Conservation (phyloP, 2,113 vertebrate genomes). For the Dasyornis broadbenti region DNA sequence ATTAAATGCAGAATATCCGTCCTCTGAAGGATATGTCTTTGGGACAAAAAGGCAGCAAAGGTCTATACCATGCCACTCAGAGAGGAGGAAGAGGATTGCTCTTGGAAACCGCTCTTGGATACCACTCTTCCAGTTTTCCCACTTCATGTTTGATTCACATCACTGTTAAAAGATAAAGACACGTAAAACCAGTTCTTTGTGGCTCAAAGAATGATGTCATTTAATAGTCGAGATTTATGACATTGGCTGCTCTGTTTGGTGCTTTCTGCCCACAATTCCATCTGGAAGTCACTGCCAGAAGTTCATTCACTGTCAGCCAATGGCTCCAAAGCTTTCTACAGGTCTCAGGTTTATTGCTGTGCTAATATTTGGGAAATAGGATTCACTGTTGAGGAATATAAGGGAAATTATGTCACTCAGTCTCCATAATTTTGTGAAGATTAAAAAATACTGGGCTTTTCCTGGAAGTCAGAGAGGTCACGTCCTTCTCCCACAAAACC, state of each 20-base stretch:
- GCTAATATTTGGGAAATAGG: neutral
- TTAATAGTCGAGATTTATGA: neutral
- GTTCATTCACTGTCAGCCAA: accelerated
- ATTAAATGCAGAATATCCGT: neutral
- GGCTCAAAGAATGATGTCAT: too few species aligned
- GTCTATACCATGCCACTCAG: accelerated
- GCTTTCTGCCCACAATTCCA: neutral
- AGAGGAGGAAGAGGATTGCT: neutral
- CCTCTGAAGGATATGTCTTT: neutral
- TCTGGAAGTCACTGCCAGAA: neutral
- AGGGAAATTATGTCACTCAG: neutral
- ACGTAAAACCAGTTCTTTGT: neutral
- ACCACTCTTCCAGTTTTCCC: neutral
- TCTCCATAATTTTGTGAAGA: neutral
- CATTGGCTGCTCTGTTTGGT: neutral
- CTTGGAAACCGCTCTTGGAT: neutral
- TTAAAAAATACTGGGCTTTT: neutral
- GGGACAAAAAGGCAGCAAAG: neutral
- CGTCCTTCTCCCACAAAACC: neutral
- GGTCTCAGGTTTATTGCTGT: neutral
- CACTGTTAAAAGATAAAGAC: neutral
- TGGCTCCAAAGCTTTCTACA: neutral
- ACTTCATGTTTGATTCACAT: neutral
- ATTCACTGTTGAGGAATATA: neutral
- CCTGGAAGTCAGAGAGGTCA: neutral